Base-by-base conservation (phyloP, 2,888 invertebrate species). In the Lithophane ornitopus region DNA sequence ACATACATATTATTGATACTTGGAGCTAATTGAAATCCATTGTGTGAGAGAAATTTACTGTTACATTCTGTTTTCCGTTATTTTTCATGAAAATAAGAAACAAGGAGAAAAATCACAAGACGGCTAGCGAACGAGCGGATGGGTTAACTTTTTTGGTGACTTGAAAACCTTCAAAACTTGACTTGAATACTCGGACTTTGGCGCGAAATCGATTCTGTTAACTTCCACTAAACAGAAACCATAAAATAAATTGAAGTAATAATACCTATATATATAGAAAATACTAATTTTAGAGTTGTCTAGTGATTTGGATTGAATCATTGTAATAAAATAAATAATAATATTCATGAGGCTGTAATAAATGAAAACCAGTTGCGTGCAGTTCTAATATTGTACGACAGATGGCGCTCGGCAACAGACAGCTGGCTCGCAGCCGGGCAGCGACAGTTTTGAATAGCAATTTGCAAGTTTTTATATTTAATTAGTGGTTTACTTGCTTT, bases 61-160 rank as follows among this genome's bases (percentile, higher is more conserved):
- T 93, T 93, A 92, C 87, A 90, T 89, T 87, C 86, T 93, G 94
- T 95, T 94, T 95, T 95, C 93, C 94, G 94, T 94, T 95, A 94
- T 86, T 94, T 94, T 94, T 94, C 92, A 90, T 90, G 92, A 93
- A 95, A 94, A 94, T 92, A 92, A 88, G 88, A 90, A 93, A 92
- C 92, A 91, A 91, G 87, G 87, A 91, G 90, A 92, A 94, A 94
- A 94, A 93, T 93, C 91, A 92, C 92, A 93, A 94, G 92, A 93
- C 93, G 87, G 91, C 90, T 88, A 89, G 85, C 91, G 87, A 84
- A 89, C 90, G 89, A 92, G 84, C 89, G 88, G 90, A 90, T 88
- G 65, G 83, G 85, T 88, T 90, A 87, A 75, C 71, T 88, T 86
- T 86, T 88, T 86, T 67, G 70, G 61, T 77, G 84, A 86, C 79